phyloP scores from a whole-genome alignment of 2,888 invertebrate species.

The Campoplex capitator region DNA sequence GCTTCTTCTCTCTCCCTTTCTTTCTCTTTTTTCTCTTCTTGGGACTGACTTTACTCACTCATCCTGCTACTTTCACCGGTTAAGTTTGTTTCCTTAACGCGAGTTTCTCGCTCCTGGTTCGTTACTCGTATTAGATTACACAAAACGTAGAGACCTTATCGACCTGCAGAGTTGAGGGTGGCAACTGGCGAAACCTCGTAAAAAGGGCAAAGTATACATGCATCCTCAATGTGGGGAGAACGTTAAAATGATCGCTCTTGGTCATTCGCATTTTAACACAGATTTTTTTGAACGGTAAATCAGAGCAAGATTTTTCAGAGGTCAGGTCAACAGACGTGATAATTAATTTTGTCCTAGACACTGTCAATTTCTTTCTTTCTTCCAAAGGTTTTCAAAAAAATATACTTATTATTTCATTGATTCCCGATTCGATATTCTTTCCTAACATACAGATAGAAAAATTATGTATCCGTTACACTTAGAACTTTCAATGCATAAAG shows the following conservation, averaged over 20 bases:
- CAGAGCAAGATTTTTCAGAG: background rate
- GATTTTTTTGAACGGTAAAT: conserved; percentile 21
- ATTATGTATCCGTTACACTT: background rate
- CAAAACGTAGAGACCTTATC: conserved; percentile 58
- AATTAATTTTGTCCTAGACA: background rate
- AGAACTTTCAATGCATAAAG: background rate
- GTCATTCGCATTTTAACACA: conserved; percentile 29
- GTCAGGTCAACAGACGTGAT: background rate
- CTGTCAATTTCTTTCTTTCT: background rate
- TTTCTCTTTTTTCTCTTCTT: conserved; percentile 21
- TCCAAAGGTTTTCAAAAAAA: background rate
- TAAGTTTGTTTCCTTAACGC: conserved; percentile 69
- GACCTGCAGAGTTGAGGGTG: conserved; percentile 59
- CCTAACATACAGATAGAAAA: conserved; percentile 17
- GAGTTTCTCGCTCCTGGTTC: conserved; percentile 67
- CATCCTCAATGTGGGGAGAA: conserved; percentile 12
- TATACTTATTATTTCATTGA: background rate
- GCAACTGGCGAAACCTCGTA: conserved; percentile 47
- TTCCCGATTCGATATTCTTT: background rate
- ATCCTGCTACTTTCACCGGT: conserved; percentile 64
- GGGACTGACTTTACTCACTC: conserved; percentile 52
- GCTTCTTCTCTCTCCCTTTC: background rate
- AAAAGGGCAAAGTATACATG: conserved; percentile 30
- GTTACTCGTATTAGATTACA: conserved; percentile 70
- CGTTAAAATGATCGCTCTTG: conserved; percentile 25